Base-by-base conservation (phyloP, 2,888 invertebrate species). In the Mongoloraphidia duomilia region DNA sequence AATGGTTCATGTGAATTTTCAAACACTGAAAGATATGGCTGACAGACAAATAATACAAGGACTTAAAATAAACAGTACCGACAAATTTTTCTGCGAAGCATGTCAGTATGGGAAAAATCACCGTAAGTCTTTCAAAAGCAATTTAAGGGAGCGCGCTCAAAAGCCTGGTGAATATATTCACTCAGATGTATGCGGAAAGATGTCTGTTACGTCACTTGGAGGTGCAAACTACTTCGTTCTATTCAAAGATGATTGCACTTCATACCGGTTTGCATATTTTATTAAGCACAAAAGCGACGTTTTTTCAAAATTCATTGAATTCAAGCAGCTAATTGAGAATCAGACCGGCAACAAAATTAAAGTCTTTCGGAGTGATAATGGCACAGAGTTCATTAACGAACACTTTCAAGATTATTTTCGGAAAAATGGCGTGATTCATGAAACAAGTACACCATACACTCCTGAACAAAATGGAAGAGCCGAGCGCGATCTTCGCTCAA, bases 401-500 rank as follows among this genome's bases (percentile, higher is more conserved):
- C 12, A 50, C 11, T 40, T 60, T n/a, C 41, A 17, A 12, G 39
- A 53, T 33, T 55, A 52, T 46, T 40, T 56, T 9, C 48, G 47
- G 26, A 44, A 52, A n/a, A 36, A 52, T 26, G 59, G 59, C 26
- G 62, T 61, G 12, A 10, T 48, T 11, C 49, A 54, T 26, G 56
- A 57, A 53, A 52, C 47, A 12, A 55, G 57, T 39, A 60, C 54
- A 44, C 55, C 57, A 8, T 58, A 59, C 40, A 56, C 56, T 10
- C 60, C 57, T 3, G 50, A 60, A 52, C 60, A 60, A 50, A 64
- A 63, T 54, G 62, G 60, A 8, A 51, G 50, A 44, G 50, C 56
- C 1, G 63, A 66, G 50, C 41, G 62, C 34, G 58, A 62, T 41
- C 60, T 60, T 37, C 43, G 63, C 14, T 62, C 62, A n/a, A 54